These are phyloP conservation scores for Tetraodon nigroviridis DNA, from an alignment of 2,113 vertebrate genomes.

Conservation along the genomic window DNA sequence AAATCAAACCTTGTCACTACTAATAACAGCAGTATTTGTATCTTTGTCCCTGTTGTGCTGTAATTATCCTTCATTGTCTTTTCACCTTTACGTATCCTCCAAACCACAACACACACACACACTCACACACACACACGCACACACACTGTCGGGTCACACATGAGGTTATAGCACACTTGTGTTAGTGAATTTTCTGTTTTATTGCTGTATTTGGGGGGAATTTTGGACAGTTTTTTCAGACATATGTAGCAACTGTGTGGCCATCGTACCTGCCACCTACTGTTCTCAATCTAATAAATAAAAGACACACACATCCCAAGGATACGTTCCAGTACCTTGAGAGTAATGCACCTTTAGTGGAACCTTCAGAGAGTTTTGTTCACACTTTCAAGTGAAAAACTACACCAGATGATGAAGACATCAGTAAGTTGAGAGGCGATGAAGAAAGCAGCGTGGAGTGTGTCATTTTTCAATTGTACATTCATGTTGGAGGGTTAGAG, in stretches of 20 bases:
- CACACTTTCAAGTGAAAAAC: too few species aligned
- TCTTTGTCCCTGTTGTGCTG: constrained; percentile 22
- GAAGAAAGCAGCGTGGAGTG: too few species aligned
- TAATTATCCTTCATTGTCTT: constrained; percentile 17
- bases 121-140: constrained; percentile 16
- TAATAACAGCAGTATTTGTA: constrained; percentile 16
- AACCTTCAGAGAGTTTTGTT: too few species aligned
- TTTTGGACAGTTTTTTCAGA: constrained; percentile 41
- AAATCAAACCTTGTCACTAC: background rate
- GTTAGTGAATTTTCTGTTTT: constrained; percentile 14
- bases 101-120: constrained; percentile 20
- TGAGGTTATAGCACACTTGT: constrained; percentile 26
- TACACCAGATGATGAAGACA: too few species aligned
- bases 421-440: too few species aligned
- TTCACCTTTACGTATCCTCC: constrained; percentile 13
- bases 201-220: constrained; percentile 1
- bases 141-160: constrained; percentile 40
- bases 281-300: constrained; percentile 29
- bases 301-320: constrained; percentile 31
- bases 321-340: constrained; percentile 20
- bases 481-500: too few species aligned
- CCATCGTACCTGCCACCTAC: constrained; percentile 27
- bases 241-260: constrained; percentile 72
- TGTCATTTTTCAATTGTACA: too few species aligned
- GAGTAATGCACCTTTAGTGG: too few species aligned